These are phyloP conservation scores for Luffia ferchaultella DNA, from an alignment of 2,888 invertebrate species.

Conservation along the genomic window DNA sequence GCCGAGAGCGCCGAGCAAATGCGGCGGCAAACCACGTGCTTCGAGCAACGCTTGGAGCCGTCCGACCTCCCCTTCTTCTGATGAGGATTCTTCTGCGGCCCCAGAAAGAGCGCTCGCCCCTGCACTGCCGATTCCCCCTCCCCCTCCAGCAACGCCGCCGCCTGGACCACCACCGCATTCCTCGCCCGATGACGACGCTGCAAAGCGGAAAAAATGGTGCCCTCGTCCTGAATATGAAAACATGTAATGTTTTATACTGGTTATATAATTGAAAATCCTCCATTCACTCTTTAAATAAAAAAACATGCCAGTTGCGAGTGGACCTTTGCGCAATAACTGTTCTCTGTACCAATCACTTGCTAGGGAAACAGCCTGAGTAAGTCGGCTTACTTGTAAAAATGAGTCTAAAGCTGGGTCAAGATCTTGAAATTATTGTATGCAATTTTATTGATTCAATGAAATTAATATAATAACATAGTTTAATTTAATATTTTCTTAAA, in stretches of 20 bases:
- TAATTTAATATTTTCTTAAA: no score
- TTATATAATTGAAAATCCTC: no score
- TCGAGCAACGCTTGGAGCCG: conserved; percentile 93
- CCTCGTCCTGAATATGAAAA: background rate
- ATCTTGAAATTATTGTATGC: no score
- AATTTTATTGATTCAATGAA: no score
- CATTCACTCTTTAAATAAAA: no score
- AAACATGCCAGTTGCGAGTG: no score
- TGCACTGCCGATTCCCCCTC: conserved; percentile 36
- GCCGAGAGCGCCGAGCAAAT: conserved; percentile 93
- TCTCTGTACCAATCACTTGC: no score
- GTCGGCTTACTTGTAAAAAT: no score
- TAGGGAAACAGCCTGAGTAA: no score
- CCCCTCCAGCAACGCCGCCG: conserved; percentile 35
- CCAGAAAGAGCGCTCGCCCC: conserved; percentile 67
- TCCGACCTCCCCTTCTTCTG: conserved; percentile 95
- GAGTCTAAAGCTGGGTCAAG: no score
- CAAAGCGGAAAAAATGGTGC: background rate
- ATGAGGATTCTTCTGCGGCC: conserved; percentile 61
- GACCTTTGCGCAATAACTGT: no score
- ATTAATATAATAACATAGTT: no score
- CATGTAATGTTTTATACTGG: background rate
- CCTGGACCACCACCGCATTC: conserved; percentile 30
- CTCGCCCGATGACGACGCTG: conserved; percentile 42
- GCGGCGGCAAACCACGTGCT: conserved; percentile 95